Base-by-base conservation (phyloP, 2,888 invertebrate species). In the Diarsia brunnea region DNA sequence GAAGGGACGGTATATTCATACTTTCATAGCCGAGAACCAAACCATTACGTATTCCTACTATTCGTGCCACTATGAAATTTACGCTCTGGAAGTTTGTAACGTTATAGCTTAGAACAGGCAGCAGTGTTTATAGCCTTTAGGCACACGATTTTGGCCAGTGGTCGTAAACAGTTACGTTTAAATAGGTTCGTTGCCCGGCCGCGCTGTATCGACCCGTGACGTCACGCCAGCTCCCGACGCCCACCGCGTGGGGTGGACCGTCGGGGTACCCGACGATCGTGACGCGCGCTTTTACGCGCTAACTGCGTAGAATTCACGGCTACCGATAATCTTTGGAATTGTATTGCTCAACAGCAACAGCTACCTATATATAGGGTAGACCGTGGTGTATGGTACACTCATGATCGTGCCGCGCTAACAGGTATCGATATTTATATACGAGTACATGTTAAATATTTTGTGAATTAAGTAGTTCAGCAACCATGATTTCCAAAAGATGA, bases 151-250 rank as follows among this genome's bases (percentile, higher is more conserved):
- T 88, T 82, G 86, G 84, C 76, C 74, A 75, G 65, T 74, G 73
- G 81, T 85, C 80, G 85, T 84, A 82, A 88, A 86, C 81, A 73
- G 78, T 90, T 89, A 89, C 88, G 90, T 88, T 87, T 86, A 82
- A 87, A 89, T 87, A 90, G 82, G 93, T 93, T 92, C 91, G 90
- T 90, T 91, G 92, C 88, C 93, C 92, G 90, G 90, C 78, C 88
- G 89, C 90, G 89, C 90, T 90, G 83, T 93, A 93, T 93, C 93
- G 94, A 93, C 88, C 93, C 88, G 89, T 92, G 91, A 92, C 91
- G 93, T 90, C 91, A 91, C 78, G 74, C 66, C 75, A 45, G 81
- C 79, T 87, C 87, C 79, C 78, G 71, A 51, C 81, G 51, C 77
- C 55, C 73, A 51, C 64, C 38, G 73, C 67, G 77, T 76, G 78